phyloP scores from a whole-genome alignment of 2,113 vertebrate genomes.

The pig (Sus scrofa) region T2T-Sscrofa CM000816.6:85285001-85285500 shows the following conservation, averaged over 20 bases:
- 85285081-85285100: neutral
- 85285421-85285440: neutral
- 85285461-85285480: neutral
- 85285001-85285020: neutral
- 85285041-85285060: neutral
- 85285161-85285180: neutral
- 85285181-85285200: neutral
- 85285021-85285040: neutral
- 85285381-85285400: neutral
- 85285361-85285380: neutral
- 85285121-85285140: neutral
- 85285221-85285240: neutral
- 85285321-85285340: neutral
- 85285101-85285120: neutral
- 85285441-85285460: neutral
- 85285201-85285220: neutral
- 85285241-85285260: neutral
- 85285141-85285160: neutral
- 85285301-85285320: neutral
- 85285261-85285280: neutral
- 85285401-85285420: neutral
- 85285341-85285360: neutral
- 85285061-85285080: neutral
- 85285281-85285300: neutral
- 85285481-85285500: neutral